Evolutionary conservation across 2,797 vertebrate species (phyloP).

Genomic region (Acipenser ruthenus): DNA sequence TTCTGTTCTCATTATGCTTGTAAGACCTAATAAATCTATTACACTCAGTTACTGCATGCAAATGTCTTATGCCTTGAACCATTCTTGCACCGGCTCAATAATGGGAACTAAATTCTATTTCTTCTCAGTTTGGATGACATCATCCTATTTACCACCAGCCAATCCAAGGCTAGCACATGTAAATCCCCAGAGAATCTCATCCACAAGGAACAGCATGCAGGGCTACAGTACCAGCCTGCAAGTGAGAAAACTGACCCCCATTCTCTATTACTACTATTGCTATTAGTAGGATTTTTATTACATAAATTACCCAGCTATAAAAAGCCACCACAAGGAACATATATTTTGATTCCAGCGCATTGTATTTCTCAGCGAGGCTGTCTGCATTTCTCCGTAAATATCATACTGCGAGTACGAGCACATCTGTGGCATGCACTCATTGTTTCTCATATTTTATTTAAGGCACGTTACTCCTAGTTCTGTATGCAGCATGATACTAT

Average conservation of each 20-base stretch:
- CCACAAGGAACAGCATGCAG: slow-evolving; percentile 40
- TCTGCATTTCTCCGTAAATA: not conserved
- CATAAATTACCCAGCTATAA: too few relatives aligned
- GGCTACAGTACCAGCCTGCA: slow-evolving; percentile 22
- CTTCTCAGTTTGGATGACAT: slow-evolving; percentile 65
- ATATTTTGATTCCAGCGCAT: not conserved
- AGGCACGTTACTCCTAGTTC: not conserved
- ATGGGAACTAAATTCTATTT: slow-evolving; percentile 48
- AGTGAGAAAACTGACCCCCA: slow-evolving; percentile 37
- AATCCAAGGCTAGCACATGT: slow-evolving; percentile 62
- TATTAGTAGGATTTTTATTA: not conserved
- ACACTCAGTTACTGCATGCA: slow-evolving; percentile 18
- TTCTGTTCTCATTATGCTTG: slow-evolving; percentile 21
- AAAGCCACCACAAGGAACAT: slow-evolving; percentile 3
- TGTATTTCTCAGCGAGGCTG: not conserved
- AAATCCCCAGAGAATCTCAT: slow-evolving; percentile 59
- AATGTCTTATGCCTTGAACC: slow-evolving; percentile 34
- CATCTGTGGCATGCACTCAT: not conserved
- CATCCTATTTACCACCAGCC: slow-evolving; percentile 54
- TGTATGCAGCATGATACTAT: not conserved
- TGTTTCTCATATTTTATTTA: slow-evolving; percentile 20
- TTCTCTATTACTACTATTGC: slow-evolving; percentile 22
- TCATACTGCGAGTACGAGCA: not conserved
- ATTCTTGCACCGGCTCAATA: slow-evolving; percentile 36
- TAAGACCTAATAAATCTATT: slow-evolving; percentile 23